Evolutionary conservation across 2,888 invertebrate genomes (phyloP).

Genomic region (Drosophila sordidula): DNA sequence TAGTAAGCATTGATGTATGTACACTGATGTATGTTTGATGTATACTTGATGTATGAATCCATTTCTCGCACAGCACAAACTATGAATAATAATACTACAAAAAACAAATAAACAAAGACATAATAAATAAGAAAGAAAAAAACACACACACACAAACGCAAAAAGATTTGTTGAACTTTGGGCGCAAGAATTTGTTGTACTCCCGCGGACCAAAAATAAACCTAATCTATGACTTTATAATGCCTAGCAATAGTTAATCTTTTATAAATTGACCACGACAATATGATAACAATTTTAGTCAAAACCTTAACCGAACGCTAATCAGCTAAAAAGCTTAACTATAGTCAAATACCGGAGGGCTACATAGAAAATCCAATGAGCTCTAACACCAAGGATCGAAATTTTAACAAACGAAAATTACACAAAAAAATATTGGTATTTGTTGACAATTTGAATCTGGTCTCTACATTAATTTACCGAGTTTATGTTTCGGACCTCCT

Average conservation of each 20-base stretch:
- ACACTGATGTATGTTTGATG: constrained; percentile 2
- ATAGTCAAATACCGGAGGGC: not conserved
- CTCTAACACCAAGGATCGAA: not conserved
- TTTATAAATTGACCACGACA: constrained; percentile 15
- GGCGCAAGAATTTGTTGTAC: constrained; percentile 10
- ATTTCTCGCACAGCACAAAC: constrained; percentile 23
- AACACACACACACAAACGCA: not conserved
- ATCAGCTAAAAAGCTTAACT: constrained; percentile 6
- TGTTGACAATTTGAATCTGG: no score
- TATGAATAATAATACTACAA: not conserved
- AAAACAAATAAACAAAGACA: constrained; percentile 10
- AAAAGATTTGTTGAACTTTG: constrained; percentile 32
- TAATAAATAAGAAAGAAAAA: constrained; percentile 1
- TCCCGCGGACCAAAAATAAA: constrained; percentile 29
- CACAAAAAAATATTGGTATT: no score
- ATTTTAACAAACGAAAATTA: no score
- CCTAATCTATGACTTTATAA: constrained; percentile 36
- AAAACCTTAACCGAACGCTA: not conserved
- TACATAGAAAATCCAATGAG: not conserved
- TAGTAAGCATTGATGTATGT: constrained; percentile 17
- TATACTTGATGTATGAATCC: constrained; percentile 2
- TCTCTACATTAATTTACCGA: no score
- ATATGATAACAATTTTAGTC: constrained; percentile 31
- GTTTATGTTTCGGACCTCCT: no score
- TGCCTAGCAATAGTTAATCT: constrained; percentile 40